These are phyloP conservation scores for Diachasma alloeum DNA, from an alignment of 1,140 invertebrate genomes.

Conservation along the genomic window DNA sequence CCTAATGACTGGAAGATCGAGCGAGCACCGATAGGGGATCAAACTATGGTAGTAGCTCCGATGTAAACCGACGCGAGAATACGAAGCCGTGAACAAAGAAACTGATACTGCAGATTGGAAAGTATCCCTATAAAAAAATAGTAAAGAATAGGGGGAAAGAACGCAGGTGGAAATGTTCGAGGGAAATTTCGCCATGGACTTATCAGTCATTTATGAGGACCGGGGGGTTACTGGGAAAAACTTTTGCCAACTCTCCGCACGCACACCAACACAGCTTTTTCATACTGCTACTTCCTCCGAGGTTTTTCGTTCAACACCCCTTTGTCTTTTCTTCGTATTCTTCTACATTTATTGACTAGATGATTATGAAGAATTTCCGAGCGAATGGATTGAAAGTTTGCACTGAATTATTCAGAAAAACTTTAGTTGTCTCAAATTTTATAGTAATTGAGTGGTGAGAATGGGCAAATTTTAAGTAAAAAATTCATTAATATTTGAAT, in stretches of 20 bases:
- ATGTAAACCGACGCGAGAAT: not conserved
- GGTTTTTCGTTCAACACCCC: too few relatives aligned
- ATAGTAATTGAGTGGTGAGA: too few relatives aligned
- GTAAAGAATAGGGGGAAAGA: not conserved
- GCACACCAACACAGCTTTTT: not conserved
- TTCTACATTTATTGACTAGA: too few relatives aligned
- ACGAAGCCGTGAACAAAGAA: constrained; percentile 12
- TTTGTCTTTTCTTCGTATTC: too few relatives aligned
- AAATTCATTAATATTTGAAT: too few relatives aligned
- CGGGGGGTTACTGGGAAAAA: constrained; percentile 15
- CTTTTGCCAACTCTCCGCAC: constrained; percentile 10
- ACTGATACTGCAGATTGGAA: constrained; percentile 8
- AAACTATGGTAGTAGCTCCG: constrained; percentile 1
- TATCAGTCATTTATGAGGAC: constrained; percentile 45
- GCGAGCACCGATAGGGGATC: constrained; percentile 35
- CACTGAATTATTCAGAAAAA: too few relatives aligned
- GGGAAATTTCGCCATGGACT: constrained; percentile 26
- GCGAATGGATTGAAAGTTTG: too few relatives aligned
- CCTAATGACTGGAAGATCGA: constrained; percentile 46
- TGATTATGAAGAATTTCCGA: too few relatives aligned
- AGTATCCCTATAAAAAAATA: not conserved
- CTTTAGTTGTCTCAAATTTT: too few relatives aligned
- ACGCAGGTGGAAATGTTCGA: constrained; percentile 12
- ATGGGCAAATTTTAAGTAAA: too few relatives aligned
- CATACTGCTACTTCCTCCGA: too few relatives aligned